Percentiles rank a stretch among this genome's conserved stretches.
These are phyloP conservation scores for Megalurothrips usitatus DNA, from an alignment of 2,888 invertebrate genomes.

Conservation along the genomic window DNA sequence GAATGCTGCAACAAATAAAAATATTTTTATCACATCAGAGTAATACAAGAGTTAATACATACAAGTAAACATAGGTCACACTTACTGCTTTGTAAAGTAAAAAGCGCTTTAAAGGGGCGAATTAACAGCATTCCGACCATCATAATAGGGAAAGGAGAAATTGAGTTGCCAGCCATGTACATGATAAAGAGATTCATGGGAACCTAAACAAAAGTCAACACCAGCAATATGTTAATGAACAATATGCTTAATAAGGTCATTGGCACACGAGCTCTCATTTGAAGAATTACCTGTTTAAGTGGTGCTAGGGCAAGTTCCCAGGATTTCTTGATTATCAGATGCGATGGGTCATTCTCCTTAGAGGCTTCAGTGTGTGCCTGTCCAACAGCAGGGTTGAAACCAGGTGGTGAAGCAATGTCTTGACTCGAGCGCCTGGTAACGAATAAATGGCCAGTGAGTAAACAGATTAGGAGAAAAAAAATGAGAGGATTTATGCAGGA, in stretches of 20 bases:
- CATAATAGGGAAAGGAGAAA: conserved; percentile 99
- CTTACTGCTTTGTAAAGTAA: conserved; percentile 61
- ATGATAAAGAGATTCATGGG: conserved; percentile 99
- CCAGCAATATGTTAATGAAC: not conserved
- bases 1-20: conserved; percentile 55
- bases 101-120: conserved; percentile 90
- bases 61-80: conserved; percentile 31
- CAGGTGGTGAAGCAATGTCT: conserved; percentile 71
- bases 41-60: not conserved
- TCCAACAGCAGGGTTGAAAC: conserved; percentile 69
- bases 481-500: too few species aligned
- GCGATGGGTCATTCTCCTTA: conserved; percentile 76
- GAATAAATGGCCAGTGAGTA: not conserved
- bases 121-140: conserved; percentile 99
- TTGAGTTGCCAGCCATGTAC: conserved; percentile 99
- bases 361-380: conserved; percentile 72
- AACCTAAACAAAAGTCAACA: conserved; percentile 44
- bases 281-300: conserved; percentile 70
- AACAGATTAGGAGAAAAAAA: too few species aligned
- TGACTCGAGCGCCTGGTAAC: conserved; percentile 43
- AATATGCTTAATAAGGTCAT: not conserved
- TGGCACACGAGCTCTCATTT: not conserved
- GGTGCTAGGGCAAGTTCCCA: conserved; percentile 97
- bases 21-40: conserved; percentile 13
- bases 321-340: conserved; percentile 85